Evolutionary conservation across 2,888 invertebrate species (phyloP).

Genomic region (Crematogaster levior): DNA sequence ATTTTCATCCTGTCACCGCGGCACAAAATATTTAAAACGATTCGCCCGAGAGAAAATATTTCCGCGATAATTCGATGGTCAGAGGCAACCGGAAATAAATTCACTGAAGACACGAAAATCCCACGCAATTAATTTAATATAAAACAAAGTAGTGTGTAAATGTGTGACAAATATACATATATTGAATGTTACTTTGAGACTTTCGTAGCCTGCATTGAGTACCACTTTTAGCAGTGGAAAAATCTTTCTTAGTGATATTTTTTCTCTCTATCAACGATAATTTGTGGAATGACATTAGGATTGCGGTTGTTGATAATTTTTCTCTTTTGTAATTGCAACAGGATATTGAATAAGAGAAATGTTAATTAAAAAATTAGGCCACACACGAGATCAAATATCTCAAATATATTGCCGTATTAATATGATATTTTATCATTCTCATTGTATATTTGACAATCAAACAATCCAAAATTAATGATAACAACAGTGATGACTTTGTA

Average conservation of each 20-base stretch:
- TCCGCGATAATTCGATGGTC: neutral
- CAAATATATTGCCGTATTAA: neutral
- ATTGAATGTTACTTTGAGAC: neutral
- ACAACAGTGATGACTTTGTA: neutral
- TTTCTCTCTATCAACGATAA: neutral
- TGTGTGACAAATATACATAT: neutral
- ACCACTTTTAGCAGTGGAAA: neutral
- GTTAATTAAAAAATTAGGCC: neutral
- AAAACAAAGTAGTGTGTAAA: neutral
- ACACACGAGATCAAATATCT: neutral
- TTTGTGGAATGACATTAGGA: neutral
- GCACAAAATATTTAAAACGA: constrained; percentile 14
- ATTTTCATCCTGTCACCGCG: constrained; percentile 1
- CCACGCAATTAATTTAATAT: neutral
- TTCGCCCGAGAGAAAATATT: constrained; percentile 2
- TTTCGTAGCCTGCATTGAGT: neutral
- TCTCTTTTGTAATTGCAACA: neutral
- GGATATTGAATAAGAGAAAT: constrained; percentile 3
- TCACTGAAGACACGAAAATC: neutral
- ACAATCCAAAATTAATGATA: neutral
- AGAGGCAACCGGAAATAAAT: neutral
- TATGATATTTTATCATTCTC: neutral
- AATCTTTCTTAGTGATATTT: neutral
- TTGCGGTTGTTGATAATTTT: neutral
- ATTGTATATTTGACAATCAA: neutral